A percentile compares a stretch with the other conserved stretches of the same genome.
phyloP scores from a whole-genome alignment of 2,113 vertebrate genomes.

The Myrmecophaga tridactyla region DNA sequence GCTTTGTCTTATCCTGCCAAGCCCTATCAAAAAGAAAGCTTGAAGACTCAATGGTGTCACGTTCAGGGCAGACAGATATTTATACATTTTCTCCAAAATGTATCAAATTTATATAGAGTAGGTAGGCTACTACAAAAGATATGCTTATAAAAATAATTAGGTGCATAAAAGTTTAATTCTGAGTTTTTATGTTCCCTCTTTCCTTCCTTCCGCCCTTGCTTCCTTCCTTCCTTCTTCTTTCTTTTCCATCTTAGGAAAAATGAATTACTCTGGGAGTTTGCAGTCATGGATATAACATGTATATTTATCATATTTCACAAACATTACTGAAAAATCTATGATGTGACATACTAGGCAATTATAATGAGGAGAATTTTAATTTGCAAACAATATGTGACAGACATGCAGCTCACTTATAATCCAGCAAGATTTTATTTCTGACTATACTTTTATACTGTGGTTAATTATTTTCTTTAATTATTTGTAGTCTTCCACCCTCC shows the following conservation, averaged over 20 bases:
- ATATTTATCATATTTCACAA: background rate
- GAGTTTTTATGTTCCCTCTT: background rate
- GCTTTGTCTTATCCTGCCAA: conserved; percentile 1
- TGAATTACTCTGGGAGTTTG: background rate
- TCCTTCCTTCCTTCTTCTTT: too few species aligned
- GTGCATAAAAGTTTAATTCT: background rate
- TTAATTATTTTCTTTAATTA: background rate
- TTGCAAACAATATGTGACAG: background rate
- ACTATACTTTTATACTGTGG: background rate
- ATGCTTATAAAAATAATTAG: background rate
- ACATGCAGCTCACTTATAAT: background rate
- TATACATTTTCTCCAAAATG: background rate
- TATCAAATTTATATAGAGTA: background rate
- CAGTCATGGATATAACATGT: background rate
- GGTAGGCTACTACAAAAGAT: background rate
- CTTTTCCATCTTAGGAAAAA: background rate
- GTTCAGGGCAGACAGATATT: background rate
- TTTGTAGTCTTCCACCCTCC: background rate
- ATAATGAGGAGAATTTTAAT: background rate
- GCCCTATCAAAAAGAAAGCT: background rate
- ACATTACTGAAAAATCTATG: background rate
- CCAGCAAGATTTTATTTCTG: background rate
- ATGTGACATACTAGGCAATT: background rate
- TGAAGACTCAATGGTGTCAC: background rate
- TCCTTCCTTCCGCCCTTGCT: background rate